phyloP scores from a whole-genome alignment of 37 sponge, comb jelly and placozoan species.

The Cladorhizidae sp. region DNA sequence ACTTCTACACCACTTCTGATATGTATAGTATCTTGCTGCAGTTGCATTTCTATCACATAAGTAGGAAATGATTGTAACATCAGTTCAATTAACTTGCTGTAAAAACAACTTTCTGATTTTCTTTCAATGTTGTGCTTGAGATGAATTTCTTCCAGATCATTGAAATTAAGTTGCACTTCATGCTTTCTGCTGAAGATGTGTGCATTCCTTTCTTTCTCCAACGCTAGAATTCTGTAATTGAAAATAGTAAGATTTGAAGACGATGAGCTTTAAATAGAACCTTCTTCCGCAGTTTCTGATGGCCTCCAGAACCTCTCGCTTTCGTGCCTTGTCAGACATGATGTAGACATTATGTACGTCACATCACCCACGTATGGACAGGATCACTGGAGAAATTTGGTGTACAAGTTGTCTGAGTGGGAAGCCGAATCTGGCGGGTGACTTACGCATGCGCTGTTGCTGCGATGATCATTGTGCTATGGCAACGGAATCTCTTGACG shows the following conservation, averaged over 20 bases:
- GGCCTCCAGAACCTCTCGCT: constrained; percentile 9
- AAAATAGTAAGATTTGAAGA: too few relatives aligned
- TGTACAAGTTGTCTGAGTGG: too few relatives aligned
- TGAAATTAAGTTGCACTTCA: constrained; percentile 34
- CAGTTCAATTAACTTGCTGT: too few relatives aligned
- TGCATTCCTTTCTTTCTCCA: constrained; percentile 60
- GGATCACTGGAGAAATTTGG: too few relatives aligned
- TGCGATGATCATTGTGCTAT: too few relatives aligned
- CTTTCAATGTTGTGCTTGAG: constrained; percentile 37
- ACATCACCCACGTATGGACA: too few relatives aligned
- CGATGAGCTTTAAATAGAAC: constrained; percentile 17
- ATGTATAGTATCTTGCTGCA: constrained; percentile 19
- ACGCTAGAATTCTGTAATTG: constrained; percentile 26
- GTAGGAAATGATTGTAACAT: too few relatives aligned
- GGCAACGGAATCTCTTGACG: too few relatives aligned
- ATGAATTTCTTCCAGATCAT: constrained; percentile 67
- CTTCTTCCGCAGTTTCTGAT: constrained; percentile 13
- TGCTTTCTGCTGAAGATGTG: constrained; percentile 45
- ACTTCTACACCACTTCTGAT: neutral
- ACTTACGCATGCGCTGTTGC: too few relatives aligned
- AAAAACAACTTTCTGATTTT: constrained; percentile 71
- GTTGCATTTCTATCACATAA: constrained; percentile 37
- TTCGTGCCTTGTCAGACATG: constrained; percentile 8
- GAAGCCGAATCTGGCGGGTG: too few relatives aligned
- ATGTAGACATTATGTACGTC: too few relatives aligned